Conservation (phyloP, 92 coral and sea anemone species). For the Porites rus region DNA sequence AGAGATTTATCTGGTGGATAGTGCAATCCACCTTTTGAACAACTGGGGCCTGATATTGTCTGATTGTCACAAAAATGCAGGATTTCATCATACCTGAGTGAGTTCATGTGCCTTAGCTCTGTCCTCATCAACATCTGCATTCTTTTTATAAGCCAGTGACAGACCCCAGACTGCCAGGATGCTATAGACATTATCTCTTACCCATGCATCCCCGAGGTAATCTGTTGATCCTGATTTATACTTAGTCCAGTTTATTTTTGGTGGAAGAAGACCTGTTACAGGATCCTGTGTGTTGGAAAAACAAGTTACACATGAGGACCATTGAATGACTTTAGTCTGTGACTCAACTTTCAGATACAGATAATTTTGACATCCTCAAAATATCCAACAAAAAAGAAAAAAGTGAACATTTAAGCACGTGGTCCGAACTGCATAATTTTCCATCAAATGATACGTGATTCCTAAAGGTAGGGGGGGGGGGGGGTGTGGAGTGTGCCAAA, state of each 20-base stretch:
- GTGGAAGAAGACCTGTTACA: slow-evolving; percentile 96
- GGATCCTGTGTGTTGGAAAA: slow-evolving; percentile 74
- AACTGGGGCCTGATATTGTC: no score
- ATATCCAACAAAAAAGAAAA: no score
- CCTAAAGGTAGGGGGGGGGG: no score
- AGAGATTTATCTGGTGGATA: no score
- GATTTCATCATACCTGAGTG: slow-evolving; percentile 72
- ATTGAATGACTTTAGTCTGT: not conserved
- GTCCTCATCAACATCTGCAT: slow-evolving; percentile 98
- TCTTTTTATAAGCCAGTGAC: slow-evolving; percentile 94
- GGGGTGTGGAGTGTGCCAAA: no score
- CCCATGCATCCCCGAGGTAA: slow-evolving; percentile 94
- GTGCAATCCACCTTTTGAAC: no score
- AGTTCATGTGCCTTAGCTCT: slow-evolving; percentile 95
- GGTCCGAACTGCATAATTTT: no score
- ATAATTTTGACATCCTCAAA: no score
- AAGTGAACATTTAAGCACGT: no score
- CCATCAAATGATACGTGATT: no score
- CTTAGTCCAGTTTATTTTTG: slow-evolving; percentile 77
- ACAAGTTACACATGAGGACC: not conserved
- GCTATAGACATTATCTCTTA: slow-evolving; percentile 96
- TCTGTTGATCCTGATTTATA: slow-evolving; percentile 65
- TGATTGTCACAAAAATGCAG: no score
- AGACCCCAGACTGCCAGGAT: slow-evolving; percentile 97
- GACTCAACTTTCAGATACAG: no score